Percentiles rank a stretch among this genome's conserved stretches.
These are phyloP conservation scores for Thunnus thynnus DNA, from an alignment of 2,113 vertebrate species.

Conservation along the genomic window DNA sequence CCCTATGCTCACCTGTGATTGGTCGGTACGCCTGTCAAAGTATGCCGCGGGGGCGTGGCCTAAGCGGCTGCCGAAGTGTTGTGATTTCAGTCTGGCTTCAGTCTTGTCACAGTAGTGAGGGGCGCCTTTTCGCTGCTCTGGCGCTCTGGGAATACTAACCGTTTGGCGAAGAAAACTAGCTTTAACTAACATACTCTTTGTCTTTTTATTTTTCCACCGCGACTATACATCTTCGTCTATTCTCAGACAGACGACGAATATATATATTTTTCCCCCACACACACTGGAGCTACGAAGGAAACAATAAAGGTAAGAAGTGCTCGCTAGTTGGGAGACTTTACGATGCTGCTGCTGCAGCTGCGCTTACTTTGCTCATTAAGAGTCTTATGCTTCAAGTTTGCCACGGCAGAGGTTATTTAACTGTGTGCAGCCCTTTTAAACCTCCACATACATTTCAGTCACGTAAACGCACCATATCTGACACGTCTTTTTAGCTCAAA, in stretches of 20 bases:
- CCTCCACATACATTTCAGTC: background rate
- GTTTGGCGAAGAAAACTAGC: constrained; percentile 43
- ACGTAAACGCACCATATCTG: background rate
- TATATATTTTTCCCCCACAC: background rate
- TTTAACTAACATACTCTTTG: constrained; percentile 22
- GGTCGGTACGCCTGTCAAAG: constrained; percentile 56
- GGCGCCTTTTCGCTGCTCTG: constrained; percentile 52
- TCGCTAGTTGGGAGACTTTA: constrained; percentile 30
- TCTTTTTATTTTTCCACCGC: background rate
- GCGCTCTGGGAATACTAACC: constrained; percentile 76
- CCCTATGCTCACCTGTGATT: constrained; percentile 44
- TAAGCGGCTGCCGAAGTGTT: constrained; percentile 53
- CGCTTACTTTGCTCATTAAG: constrained; percentile 35
- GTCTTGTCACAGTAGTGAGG: constrained; percentile 65
- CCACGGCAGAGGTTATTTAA: background rate
- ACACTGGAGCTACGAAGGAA: constrained; percentile 21
- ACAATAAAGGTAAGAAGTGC: constrained; percentile 59
- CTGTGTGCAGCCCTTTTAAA: rapidly evolving
- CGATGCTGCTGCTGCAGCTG: constrained; percentile 56
- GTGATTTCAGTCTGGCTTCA: constrained; percentile 69
- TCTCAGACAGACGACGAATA: background rate
- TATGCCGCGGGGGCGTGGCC: constrained; percentile 58
- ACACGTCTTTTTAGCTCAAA: background rate
- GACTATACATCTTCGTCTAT: constrained; percentile 8
- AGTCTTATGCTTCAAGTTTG: constrained; percentile 41